phyloP scores from a whole-genome alignment of 2,888 invertebrate genomes.

The Phengaris alcon region DNA sequence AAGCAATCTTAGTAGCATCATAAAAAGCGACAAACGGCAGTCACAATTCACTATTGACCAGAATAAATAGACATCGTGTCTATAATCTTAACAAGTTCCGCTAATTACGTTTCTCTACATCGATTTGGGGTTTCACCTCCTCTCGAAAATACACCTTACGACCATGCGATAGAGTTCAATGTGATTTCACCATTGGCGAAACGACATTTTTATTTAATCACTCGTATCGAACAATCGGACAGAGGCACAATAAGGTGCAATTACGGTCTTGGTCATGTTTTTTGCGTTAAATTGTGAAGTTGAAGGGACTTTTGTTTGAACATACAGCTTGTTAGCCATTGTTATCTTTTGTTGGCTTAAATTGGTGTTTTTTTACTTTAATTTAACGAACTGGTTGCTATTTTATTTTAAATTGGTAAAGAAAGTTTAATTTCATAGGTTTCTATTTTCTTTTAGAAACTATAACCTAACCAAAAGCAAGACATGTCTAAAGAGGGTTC shows the following conservation, averaged over 20 bases:
- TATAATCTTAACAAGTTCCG: slow-evolving; percentile 17
- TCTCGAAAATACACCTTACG: neutral
- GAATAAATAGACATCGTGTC: neutral
- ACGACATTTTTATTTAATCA: slow-evolving; percentile 58
- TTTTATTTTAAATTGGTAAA: too few species aligned
- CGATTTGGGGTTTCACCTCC: neutral
- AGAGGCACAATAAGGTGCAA: slow-evolving; percentile 59
- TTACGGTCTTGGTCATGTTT: slow-evolving; percentile 51
- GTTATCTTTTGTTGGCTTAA: neutral
- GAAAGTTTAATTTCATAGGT: too few species aligned
- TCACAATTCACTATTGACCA: neutral
- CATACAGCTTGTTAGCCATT: slow-evolving; percentile 12
- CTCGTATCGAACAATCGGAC: slow-evolving; percentile 56
- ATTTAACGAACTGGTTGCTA: too few species aligned
- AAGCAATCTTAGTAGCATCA: neutral
- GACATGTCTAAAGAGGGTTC: too few species aligned
- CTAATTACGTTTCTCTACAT: slow-evolving; percentile 12
- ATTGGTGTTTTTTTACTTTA: neutral
- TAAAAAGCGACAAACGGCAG: neutral
- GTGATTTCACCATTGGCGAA: slow-evolving; percentile 29
- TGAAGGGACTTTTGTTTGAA: slow-evolving; percentile 23
- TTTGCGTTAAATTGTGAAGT: slow-evolving; percentile 35
- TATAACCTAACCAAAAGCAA: too few species aligned
- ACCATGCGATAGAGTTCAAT: neutral
- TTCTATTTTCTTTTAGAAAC: too few species aligned